Base-by-base conservation (phyloP, 2,888 invertebrate genomes). In the Sceliomorpha sp. region DNA sequence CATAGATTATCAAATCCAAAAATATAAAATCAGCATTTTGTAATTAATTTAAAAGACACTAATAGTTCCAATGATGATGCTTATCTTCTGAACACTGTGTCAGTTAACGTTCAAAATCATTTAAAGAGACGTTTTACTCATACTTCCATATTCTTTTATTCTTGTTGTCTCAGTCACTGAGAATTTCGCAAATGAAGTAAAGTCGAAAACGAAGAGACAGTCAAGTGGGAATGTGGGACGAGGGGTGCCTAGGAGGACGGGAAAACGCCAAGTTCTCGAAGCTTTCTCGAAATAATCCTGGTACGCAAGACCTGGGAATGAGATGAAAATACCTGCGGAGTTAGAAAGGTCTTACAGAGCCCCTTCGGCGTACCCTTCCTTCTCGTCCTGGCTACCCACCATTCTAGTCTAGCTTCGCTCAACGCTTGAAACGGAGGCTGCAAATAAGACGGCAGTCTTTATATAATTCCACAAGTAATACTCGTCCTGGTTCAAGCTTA, bases 311-410 rank as follows among this genome's bases (percentile, higher is more conserved):
- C 81, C 80, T 76, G 76, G 74, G 82, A 86, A 87, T 86, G 85
- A 85, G 86, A 87, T 86, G 87, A 87, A 87, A 87, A 87, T 87
- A 87, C 86, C 86, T 85, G 82, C 53, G 75, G 85, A 87, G 86
- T 87, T 86, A 83, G 85, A 81, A 79, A 85, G 85, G 86, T 86
- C 86, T 87, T 87, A 81, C 73, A 53, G 58, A 73, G 68, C 60
- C 72, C 70, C 56, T 60, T 67, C 56, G 42, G 27, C 34, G 36
- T 40, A 44, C 40, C 37, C 63, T 55, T 63, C 75, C 77, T 56
- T 67, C 45, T 45, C 58, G 58, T 59, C 32, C 64, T 48, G 58
- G 66, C 34, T 34, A 48, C 40, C 55, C 72, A 44, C 59, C 13
- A 40, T 48, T 55, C 60, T 29, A 36, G 14, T 59, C 45, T 17